Evolutionary conservation across 2,888 invertebrate genomes (phyloP).

Genomic region (Parnassius glacialis): DNA sequence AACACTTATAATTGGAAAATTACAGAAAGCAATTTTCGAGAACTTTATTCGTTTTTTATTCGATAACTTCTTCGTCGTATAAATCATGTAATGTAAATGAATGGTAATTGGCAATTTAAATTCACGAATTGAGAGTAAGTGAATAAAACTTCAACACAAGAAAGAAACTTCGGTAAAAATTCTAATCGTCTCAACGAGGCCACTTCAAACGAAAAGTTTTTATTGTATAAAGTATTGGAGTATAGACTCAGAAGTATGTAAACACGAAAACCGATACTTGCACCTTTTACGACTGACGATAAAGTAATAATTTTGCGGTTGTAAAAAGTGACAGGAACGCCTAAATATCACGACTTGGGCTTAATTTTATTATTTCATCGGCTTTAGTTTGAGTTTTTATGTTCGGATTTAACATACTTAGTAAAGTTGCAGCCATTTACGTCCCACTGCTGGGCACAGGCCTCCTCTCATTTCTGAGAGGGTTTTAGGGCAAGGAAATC

Average conservation of each 20-base stretch:
- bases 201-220: slow-evolving; percentile 2
- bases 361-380: neutral
- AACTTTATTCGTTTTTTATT: slow-evolving; percentile 5
- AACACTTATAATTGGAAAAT: neutral
- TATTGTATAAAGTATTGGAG: neutral
- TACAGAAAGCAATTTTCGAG: neutral
- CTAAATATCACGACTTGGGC: neutral
- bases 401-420: neutral
- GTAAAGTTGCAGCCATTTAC: too few relatives aligned
- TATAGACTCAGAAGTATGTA: neutral
- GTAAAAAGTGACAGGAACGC: neutral
- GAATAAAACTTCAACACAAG: slow-evolving; percentile 5
- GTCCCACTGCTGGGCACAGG: too few relatives aligned
- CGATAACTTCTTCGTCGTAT: slow-evolving; percentile 1
- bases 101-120: slow-evolving; percentile 3
- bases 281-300: slow-evolving; percentile 1
- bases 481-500: too few relatives aligned
- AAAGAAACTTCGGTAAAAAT: neutral
- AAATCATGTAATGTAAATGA: slow-evolving; percentile 8
- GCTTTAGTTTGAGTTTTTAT: neutral
- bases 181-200: slow-evolving; percentile 3
- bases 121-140: neutral
- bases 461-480: too few relatives aligned
- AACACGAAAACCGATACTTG: neutral
- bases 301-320: slow-evolving; percentile 6